A percentile compares a stretch with the other conserved stretches of the same genome.
Conservation (phyloP, 35 echinoderm and acorn worm genomes). For the Apostichopus californicus region DNA sequence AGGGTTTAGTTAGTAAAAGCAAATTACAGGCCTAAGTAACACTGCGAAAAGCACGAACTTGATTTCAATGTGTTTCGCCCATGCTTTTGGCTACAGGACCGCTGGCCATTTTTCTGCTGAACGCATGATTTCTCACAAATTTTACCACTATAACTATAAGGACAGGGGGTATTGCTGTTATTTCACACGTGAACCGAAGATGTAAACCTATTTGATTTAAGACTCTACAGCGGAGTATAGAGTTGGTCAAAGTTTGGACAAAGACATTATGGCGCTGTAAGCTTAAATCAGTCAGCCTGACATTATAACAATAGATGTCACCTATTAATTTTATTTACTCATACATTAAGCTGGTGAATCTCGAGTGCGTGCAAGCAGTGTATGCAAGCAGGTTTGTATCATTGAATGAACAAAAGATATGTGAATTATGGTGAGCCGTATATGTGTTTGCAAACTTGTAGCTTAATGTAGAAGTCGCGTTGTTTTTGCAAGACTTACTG, state of each 20-base stretch:
- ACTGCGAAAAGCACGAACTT: conserved; percentile 19
- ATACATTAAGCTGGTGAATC: too few relatives aligned
- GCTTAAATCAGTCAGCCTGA: neutral
- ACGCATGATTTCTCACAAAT: conserved; percentile 28
- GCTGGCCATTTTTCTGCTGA: neutral
- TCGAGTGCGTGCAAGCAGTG: too few relatives aligned
- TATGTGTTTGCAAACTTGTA: too few relatives aligned
- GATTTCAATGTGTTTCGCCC: conserved; percentile 44
- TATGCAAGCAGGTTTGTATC: too few relatives aligned
- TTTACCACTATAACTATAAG: neutral
- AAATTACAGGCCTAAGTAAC: conserved; percentile 45
- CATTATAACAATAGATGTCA: neutral
- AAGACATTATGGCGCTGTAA: neutral
- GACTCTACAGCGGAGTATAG: too few relatives aligned
- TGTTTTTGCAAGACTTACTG: too few relatives aligned
- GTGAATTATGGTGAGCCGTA: too few relatives aligned
- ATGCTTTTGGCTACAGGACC: neutral
- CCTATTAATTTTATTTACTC: too few relatives aligned
- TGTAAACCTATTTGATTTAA: conserved; percentile 8
- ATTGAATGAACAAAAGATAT: too few relatives aligned
- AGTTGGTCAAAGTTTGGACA: too few relatives aligned
- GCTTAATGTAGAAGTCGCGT: too few relatives aligned
- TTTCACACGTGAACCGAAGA: neutral
- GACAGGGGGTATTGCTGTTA: neutral
- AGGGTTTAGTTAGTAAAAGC: conserved; percentile 48